These are phyloP conservation scores for Drosophila meridiana DNA, from an alignment of 2,888 invertebrate genomes.

Conservation along the genomic window DNA sequence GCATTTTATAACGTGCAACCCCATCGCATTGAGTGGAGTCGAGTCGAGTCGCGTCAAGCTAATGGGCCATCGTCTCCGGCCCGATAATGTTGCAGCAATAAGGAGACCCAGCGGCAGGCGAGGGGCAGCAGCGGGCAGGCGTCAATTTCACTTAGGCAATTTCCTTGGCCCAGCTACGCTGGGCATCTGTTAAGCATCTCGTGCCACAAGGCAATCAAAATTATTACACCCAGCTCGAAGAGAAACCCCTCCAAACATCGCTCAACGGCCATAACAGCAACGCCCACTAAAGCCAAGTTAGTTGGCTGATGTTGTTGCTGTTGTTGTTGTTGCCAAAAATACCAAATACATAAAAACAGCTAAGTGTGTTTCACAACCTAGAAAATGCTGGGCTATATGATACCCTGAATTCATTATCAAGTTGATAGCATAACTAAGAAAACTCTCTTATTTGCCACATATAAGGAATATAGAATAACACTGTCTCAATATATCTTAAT, in stretches of 20 bases:
- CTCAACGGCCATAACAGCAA: conserved; percentile 36
- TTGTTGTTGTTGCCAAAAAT: conserved; percentile 15
- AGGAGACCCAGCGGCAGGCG: neutral
- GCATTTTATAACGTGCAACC: conserved; percentile 39
- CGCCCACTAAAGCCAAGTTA: conserved; percentile 51
- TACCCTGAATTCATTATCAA: neutral
- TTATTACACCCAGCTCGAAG: conserved; percentile 62
- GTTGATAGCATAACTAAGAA: neutral
- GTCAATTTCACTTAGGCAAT: conserved; percentile 64
- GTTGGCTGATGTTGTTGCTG: conserved; percentile 2
- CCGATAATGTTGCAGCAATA: neutral
- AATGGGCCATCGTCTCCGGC: conserved; percentile 18
- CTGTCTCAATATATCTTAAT: no score
- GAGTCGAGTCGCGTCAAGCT: neutral
- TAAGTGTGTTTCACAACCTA: neutral
- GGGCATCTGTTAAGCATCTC: conserved; percentile 63
- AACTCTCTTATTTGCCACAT: neutral
- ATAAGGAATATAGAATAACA: neutral
- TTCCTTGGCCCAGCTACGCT: conserved; percentile 40
- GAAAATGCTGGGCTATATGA: neutral
- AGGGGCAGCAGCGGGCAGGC: conserved; percentile 11
- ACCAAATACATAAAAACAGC: conserved; percentile 24
- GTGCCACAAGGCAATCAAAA: conserved; percentile 78
- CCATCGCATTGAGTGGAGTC: conserved; percentile 17
- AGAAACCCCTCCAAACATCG: conserved; percentile 15